Evolutionary conservation across 2,113 vertebrate genomes (phyloP).

Genomic region (Prinia subflava): DNA sequence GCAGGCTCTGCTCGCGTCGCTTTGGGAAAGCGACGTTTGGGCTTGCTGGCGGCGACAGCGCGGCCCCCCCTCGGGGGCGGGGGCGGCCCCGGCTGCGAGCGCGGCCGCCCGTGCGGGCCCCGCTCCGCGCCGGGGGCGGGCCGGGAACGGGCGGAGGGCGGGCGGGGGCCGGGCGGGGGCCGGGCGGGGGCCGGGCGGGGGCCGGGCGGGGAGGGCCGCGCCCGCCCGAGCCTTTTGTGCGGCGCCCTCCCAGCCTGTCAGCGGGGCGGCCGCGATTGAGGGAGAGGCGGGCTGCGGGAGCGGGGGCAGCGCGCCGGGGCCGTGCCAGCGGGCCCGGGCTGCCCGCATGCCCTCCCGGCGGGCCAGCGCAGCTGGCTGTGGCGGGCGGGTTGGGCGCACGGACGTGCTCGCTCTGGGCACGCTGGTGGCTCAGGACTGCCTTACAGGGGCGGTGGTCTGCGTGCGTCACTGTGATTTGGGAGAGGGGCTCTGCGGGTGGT

Average conservation of each 20-base stretch:
- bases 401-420: rapidly evolving
- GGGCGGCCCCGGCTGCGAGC: neutral
- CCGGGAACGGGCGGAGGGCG: no score
- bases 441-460: rapidly evolving
- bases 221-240: constrained; percentile 21
- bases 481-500: no score
- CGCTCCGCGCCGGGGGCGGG: neutral
- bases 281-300: neutral
- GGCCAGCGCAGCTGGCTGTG: rapidly evolving
- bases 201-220: neutral
- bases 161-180: no score
- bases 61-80: neutral
- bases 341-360: rapidly evolving
- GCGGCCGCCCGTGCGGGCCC: neutral
- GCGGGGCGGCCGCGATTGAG: neutral
- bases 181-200: neutral
- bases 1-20: neutral
- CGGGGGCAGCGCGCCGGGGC: rapidly evolving
- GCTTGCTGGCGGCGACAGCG: neutral
- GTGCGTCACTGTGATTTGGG: rapidly evolving
- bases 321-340: rapidly evolving
- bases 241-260: neutral
- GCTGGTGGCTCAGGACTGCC: rapidly evolving
- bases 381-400: rapidly evolving
- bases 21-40: neutral